A percentile compares a stretch with the other conserved stretches of the same genome.
Evolutionary conservation across 2,888 invertebrate species (phyloP).

Genomic region (Luffia ferchaultella): DNA sequence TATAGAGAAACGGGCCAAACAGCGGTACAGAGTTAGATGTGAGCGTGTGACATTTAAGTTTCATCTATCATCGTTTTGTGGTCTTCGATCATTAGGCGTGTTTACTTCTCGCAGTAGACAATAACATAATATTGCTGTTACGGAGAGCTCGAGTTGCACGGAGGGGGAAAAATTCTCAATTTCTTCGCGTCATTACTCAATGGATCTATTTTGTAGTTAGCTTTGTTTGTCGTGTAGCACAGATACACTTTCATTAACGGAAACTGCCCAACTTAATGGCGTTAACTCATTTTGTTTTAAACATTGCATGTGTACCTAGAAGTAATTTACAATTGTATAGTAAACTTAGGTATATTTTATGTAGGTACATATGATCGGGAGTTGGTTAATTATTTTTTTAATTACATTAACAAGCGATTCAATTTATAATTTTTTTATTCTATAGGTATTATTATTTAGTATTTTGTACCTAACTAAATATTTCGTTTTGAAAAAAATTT

Average conservation of each 20-base stretch:
- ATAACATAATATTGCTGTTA: slow-evolving; percentile 60
- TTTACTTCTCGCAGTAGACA: slow-evolving; percentile 48
- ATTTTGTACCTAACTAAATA: no score
- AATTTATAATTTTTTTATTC: no score
- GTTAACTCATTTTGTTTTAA: no score
- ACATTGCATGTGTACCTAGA: no score
- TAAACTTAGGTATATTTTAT: no score
- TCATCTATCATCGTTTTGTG: slow-evolving; percentile 57
- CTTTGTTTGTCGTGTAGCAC: neutral
- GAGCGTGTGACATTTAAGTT: slow-evolving; percentile 47
- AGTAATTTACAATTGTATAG: no score
- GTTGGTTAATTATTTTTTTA: no score
- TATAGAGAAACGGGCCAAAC: neutral
- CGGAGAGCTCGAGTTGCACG: slow-evolving; percentile 4
- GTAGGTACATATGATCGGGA: no score
- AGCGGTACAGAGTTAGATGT: neutral
- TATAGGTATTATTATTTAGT: no score
- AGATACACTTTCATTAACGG: neutral
- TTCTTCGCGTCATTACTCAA: neutral
- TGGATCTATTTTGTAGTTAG: neutral
- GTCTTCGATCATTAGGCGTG: slow-evolving; percentile 57
- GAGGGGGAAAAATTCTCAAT: neutral
- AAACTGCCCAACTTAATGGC: no score
- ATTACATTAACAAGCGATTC: no score
- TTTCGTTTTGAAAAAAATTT: no score